Evolutionary conservation across 2,113 vertebrate genomes (phyloP), one percentile per base, ranked within the genome.

Genomic region (Aldabrachelys gigantea): DNA sequence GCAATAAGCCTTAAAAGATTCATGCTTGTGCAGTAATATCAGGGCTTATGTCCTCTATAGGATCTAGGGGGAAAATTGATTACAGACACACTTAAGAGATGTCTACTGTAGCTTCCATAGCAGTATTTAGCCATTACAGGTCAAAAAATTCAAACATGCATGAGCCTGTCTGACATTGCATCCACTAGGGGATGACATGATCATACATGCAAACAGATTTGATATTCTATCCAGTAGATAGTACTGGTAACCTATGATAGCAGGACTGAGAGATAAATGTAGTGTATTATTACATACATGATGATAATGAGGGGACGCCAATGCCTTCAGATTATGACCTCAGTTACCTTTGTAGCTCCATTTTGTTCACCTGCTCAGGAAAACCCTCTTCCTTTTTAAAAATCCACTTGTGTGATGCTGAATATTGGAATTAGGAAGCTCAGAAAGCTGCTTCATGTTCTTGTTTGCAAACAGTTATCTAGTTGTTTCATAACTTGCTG

Each of bases 401-500:
- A 88, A 44, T 11, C 25, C 38, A 27, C 75, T 47, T 78, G 41
- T 78, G 41, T 78, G 75, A 27, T 78, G 75, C 22, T 78, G 24
- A 12, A 21, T 1, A 13, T 76, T 56, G 25, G 84, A 76, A 24
- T 1, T 89, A 80, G 31, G 84, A 82, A 80, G 76, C 84, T 96
- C 85, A 82, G 41, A 17, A 84, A 65, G 80, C 89, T 82, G 49
- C 69, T 84, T 78, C 41, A 27, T 41, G 82, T 38, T 92, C 17
- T 83, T 85, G 65, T 85, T 95, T 90, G 82, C 44, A 69, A 84
- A 62, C 87, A 90, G 72, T 94, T 90, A 85, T 87, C 90, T 6
- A 79, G 91, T 93, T 95, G 86, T 93, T 92, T 96, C 91, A 44
- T 90, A 93, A 87, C 91, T 1, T 91, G 86, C 82, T 88, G 93